Evolutionary conservation across 2,113 vertebrate genomes (phyloP).

Genomic region (Cyprinus carpio): DNA sequence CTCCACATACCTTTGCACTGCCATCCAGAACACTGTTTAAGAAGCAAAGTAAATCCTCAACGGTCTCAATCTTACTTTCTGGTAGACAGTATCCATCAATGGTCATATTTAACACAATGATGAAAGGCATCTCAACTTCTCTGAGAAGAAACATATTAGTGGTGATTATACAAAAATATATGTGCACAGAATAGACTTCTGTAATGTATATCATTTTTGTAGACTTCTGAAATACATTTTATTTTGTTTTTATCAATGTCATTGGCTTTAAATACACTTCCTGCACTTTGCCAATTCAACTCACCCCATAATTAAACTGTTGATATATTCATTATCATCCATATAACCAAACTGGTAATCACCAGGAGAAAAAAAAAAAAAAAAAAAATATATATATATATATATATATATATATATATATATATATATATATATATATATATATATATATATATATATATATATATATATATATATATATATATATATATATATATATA

Average conservation of each 20-base stretch:
- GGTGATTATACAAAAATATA: background rate
- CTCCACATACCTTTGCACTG: conserved; percentile 79
- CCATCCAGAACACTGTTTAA: conserved; percentile 84
- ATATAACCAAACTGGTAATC: conserved; percentile 92
- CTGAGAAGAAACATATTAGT: conserved; percentile 70
- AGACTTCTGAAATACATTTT: too few relatives aligned
- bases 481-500: too few relatives aligned
- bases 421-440: too few relatives aligned
- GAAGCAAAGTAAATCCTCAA: conserved; percentile 85
- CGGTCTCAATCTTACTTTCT: conserved; percentile 69
- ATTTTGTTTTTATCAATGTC: background rate
- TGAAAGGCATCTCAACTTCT: conserved; percentile 81
- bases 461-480: too few relatives aligned
- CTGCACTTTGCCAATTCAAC: conserved; percentile 48
- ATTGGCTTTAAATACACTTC: too few relatives aligned
- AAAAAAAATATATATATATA: too few relatives aligned
- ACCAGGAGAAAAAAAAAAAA: conserved; percentile 57
- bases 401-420: too few relatives aligned
- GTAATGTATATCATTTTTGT: background rate
- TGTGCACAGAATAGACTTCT: background rate
- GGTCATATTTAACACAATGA: conserved; percentile 90
- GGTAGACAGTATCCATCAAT: conserved; percentile 92
- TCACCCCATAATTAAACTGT: conserved; percentile 92
- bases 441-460: too few relatives aligned
- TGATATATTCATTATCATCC: conserved; percentile 87